Base-by-base conservation (phyloP, 2,797 vertebrate species). In the Syngnathus acus region DNA sequence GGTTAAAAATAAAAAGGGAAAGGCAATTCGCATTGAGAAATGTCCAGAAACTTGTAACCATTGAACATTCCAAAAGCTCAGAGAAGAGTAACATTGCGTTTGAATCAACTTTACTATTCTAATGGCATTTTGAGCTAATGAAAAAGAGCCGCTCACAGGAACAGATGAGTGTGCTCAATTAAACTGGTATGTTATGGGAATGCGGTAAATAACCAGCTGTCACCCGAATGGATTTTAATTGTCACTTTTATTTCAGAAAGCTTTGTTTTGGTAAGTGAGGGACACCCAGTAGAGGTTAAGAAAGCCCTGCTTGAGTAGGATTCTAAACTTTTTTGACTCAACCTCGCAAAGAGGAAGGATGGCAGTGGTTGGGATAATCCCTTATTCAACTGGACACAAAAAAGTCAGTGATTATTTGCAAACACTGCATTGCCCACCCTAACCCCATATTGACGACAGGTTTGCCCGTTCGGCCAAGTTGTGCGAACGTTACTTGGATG, bases 1-100 rank as follows among this genome's bases (percentile, higher is more conserved):
- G 66, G 89, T 84, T 91, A 91, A 89, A 91, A 91, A 92, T 91
- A 92, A 89, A 86, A 58, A 26, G 72, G 61, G 63, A 77, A 80
- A 83, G 58, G 66, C 64, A 69, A 71, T 26, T 7, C 68, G 60
- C 23, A 23, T 23, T n/a, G 63, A 10, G 9, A 26, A 26, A 64
- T 38, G 17, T 65, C 72, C 64, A 53, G 60, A 75, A 64, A 70
- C 62, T 74, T 58, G 75, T 69, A 78, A 77, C 65, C 71, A 77
- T 8, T 11, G 51, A 11, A 26, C 9, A 7, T 23, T 54, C n/a
- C 51, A 26, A 54, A 54, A 26, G 9, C 65, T 17, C 40, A 26
- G 10, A 61, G 6, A 42, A 40, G 17, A 60, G 9, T 1, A n/a
- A 40, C 3, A 11, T n/a, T n/a, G 38, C 21, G 38, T 13, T 60